A percentile compares a stretch with the other conserved stretches of the same genome.
These are phyloP conservation scores for Tinea trinotella DNA, from an alignment of 2,888 invertebrate genomes.

Conservation along the genomic window DNA sequence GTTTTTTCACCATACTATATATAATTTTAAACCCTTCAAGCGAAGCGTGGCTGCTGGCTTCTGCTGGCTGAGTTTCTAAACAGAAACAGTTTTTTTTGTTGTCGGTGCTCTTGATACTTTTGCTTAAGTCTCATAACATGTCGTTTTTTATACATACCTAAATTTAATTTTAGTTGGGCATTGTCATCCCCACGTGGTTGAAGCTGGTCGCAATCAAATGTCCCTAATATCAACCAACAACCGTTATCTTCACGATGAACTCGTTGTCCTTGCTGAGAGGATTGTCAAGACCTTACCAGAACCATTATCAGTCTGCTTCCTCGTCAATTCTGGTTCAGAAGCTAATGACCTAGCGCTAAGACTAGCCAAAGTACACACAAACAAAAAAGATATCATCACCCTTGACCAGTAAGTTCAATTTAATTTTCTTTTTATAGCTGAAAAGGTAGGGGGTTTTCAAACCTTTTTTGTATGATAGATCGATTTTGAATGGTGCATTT, in stretches of 20 bases:
- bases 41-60: too few relatives aligned
- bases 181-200: slow-evolving; percentile 95
- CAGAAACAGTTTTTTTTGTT: too few relatives aligned
- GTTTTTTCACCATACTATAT: too few relatives aligned
- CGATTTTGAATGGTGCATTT: neutral
- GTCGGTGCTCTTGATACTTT: too few relatives aligned
- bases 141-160: too few relatives aligned
- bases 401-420: slow-evolving; percentile 92
- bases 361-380: slow-evolving; percentile 90
- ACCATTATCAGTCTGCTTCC: slow-evolving; percentile 90
- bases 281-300: slow-evolving; percentile 88
- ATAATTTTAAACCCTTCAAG: too few relatives aligned
- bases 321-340: slow-evolving; percentile 99
- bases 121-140: too few relatives aligned
- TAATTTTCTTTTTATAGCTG: neutral
- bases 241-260: slow-evolving; percentile 95
- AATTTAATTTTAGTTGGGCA: slow-evolving; percentile 85
- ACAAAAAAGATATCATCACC: slow-evolving; percentile 90
- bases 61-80: too few relatives aligned
- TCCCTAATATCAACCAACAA: slow-evolving; percentile 93
- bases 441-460: neutral
- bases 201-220: slow-evolving; percentile 93
- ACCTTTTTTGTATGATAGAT: neutral
- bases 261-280: slow-evolving; percentile 91
- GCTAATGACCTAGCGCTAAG: slow-evolving; percentile 97